A percentile compares a stretch with the other conserved stretches of the same genome.
phyloP scores from a whole-genome alignment of 1,140 invertebrate genomes.

The Zaprionus kolodkinae region DNA sequence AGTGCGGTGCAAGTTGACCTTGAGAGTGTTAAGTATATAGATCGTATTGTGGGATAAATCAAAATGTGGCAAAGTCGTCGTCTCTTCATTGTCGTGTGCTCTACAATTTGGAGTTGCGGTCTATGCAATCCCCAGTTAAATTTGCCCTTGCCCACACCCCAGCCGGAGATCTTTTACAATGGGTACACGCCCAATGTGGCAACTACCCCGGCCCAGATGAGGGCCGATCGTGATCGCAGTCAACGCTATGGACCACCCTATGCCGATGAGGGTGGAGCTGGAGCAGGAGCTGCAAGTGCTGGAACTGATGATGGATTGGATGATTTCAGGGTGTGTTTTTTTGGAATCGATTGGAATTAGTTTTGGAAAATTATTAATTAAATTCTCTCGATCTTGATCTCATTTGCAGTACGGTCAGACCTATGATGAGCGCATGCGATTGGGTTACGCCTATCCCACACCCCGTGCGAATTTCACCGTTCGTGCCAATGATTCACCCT shows the following conservation, averaged over 20 bases:
- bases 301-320: conserved; percentile 65
- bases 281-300: neutral
- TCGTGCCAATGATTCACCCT: conserved; percentile 65
- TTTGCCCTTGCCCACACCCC: conserved; percentile 85
- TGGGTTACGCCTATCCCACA: conserved; percentile 69
- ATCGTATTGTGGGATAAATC: conserved; percentile 58
- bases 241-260: conserved; percentile 82
- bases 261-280: conserved; percentile 42
- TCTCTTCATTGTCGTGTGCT: conserved; percentile 33
- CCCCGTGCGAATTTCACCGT: conserved; percentile 61
- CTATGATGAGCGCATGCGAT: conserved; percentile 76
- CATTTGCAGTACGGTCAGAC: conserved; percentile 74
- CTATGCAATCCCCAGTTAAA: conserved; percentile 85
- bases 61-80: conserved; percentile 47
- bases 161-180: conserved; percentile 73
- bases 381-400: conserved; percentile 8
- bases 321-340: conserved; percentile 75
- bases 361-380: neutral
- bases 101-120: conserved; percentile 26
- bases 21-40: conserved; percentile 67
- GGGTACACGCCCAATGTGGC: conserved; percentile 73
- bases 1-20: conserved; percentile 50
- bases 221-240: conserved; percentile 73
- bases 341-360: neutral
- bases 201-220: conserved; percentile 67